Percentiles rank a stretch among this genome's conserved stretches.
Conservation (phyloP, 2,797 vertebrate genomes). For the Tragopan temminckii region DNA sequence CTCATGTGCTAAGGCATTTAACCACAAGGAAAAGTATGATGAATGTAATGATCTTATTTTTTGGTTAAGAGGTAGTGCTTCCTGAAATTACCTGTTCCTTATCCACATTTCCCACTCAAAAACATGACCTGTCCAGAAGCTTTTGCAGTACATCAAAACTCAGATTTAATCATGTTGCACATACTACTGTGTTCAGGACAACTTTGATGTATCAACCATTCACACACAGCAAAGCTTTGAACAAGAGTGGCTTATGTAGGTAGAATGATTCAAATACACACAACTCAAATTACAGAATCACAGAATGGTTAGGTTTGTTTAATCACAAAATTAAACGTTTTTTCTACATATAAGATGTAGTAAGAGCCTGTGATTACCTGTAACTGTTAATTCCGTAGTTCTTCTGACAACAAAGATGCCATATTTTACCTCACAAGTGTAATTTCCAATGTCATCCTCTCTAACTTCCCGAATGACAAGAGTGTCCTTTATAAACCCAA, state of each 20-base stretch:
- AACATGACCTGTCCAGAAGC: neutral
- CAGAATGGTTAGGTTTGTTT: neutral
- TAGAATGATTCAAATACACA: neutral
- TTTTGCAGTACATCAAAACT: neutral
- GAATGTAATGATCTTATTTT: neutral
- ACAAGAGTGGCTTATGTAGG: neutral
- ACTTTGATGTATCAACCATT: neutral
- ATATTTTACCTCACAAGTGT: slow-evolving; percentile 96
- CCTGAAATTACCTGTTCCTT: neutral
- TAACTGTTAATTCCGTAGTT: slow-evolving; percentile 94
- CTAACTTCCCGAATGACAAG: slow-evolving; percentile 94
- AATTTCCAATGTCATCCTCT: slow-evolving; percentile 99
- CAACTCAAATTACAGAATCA: neutral
- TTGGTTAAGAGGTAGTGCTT: neutral
- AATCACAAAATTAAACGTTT: neutral
- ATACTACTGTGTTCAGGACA: neutral
- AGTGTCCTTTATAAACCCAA: slow-evolving; percentile 90
- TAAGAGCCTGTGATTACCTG: slow-evolving; percentile 84
- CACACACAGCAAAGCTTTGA: neutral
- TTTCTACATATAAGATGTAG: neutral
- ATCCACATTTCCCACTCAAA: neutral
- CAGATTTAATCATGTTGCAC: neutral
- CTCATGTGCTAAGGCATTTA: neutral
- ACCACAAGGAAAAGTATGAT: neutral
- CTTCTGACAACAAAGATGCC: slow-evolving; percentile 93